Evolutionary conservation across 2,113 vertebrate genomes (phyloP).

Genomic region (Salvelinus sp.): DNA sequence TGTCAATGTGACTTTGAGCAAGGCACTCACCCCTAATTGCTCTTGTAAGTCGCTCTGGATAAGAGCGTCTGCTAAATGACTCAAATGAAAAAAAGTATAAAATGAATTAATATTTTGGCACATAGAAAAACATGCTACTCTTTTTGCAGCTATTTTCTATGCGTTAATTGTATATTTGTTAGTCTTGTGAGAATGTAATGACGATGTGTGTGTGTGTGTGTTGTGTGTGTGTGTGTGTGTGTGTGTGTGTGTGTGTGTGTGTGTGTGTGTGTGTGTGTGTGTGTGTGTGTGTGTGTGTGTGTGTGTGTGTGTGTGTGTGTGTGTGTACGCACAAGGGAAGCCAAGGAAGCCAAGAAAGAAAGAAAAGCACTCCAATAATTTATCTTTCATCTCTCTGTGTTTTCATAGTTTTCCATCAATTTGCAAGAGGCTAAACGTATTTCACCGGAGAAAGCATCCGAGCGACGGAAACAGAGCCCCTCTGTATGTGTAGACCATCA

Average conservation of each 20-base stretch:
- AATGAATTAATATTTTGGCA: neutral
- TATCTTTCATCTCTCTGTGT: too few species aligned
- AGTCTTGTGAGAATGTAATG: slow-evolving; percentile 15
- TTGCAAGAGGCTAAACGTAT: too few species aligned
- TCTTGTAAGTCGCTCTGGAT: too few species aligned
- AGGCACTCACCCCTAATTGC: too few species aligned
- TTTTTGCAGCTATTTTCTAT: slow-evolving; percentile 12
- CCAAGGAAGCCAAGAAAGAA: too few species aligned
- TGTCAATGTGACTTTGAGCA: too few species aligned
- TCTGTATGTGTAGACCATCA: too few species aligned
- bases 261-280: slow-evolving; percentile 10
- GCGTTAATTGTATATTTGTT: neutral
- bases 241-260: neutral
- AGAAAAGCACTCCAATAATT: too few species aligned
- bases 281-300: slow-evolving; percentile 20
- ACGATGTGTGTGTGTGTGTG: slow-evolving; percentile 6
- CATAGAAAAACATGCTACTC: neutral
- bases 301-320: slow-evolving; percentile 13
- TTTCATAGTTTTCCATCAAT: too few species aligned
- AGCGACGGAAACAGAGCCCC: too few species aligned
- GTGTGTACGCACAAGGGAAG: neutral
- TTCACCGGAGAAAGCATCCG: too few species aligned
- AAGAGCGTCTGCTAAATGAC: too few species aligned
- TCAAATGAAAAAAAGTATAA: neutral
- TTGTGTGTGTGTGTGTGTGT: slow-evolving; percentile 15